phyloP scores from a whole-genome alignment of 2,888 invertebrate species.

The Tinea trinotella region DNA sequence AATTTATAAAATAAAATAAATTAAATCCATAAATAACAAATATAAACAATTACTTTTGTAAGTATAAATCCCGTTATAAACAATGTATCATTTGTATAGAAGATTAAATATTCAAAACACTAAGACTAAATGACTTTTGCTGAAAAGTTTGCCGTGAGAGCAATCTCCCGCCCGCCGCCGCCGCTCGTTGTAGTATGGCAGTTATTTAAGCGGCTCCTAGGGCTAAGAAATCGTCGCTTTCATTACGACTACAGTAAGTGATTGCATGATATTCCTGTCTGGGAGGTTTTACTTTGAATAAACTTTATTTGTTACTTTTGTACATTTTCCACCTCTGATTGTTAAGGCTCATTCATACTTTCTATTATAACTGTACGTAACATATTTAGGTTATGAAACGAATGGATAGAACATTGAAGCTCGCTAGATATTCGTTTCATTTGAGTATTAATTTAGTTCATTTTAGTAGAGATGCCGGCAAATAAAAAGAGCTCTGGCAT shows the following conservation, averaged over 20 bases:
- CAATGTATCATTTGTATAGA: constrained; percentile 4
- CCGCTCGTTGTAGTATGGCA: not conserved
- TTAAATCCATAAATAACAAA: too few relatives aligned
- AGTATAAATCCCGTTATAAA: not conserved
- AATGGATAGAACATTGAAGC: not conserved
- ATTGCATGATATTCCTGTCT: not conserved
- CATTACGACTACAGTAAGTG: constrained; percentile 32
- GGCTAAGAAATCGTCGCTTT: constrained; percentile 58
- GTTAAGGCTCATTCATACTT: too few relatives aligned
- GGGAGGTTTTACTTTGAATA: constrained; percentile 4
- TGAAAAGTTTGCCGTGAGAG: constrained; percentile 12
- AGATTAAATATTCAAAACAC: constrained; percentile 11
- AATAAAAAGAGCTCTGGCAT: too few relatives aligned
- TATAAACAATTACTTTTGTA: not conserved
- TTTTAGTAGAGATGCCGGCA: too few relatives aligned
- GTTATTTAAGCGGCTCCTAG: constrained; percentile 28
- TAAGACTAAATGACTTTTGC: constrained; percentile 1
- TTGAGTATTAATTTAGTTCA: too few relatives aligned
- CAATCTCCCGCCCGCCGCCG: not conserved
- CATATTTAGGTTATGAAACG: not conserved
- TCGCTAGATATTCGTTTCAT: not conserved
- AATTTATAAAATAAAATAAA: too few relatives aligned
- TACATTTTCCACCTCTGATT: not conserved
- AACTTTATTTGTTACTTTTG: not conserved
- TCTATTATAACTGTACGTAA: too few relatives aligned